Base-by-base conservation (phyloP, 2,113 vertebrate species). In the Pygoscelis adeliae region DNA sequence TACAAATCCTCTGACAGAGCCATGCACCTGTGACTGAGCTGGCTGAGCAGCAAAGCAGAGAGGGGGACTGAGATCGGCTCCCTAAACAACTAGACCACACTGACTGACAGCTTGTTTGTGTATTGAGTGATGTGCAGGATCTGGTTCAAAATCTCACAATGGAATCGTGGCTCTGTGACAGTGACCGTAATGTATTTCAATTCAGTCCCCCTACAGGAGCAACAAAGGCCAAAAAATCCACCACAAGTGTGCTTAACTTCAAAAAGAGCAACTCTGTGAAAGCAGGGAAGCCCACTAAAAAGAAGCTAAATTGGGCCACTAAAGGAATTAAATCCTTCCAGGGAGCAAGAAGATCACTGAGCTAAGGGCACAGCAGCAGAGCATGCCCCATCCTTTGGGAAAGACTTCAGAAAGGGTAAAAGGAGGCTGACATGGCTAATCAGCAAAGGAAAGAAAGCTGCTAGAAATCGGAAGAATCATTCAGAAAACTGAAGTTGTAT, bases 61-160 rank as follows among this genome's bases (percentile, higher is more conserved):
- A 30, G 27, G 1, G 19, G 50, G 44, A 4, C 52, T 56, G 69
- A 89, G 52, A 56, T 74, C 88, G 84, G 65, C 52, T 93, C 34
- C 69, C 36, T 32, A 18, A 71, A 90, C 76, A 89, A 11, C 42
- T 40, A 44, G 80, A 58, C 30, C 4, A 1, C 49, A 46, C 46
- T 89, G 94, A 96, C 47, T 93, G 95, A 93, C 94, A 95, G 94
- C 77, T 87, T 82, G 91, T 93, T 96, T 91, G 77, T 96, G 56
- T 56, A 25, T 74, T 59, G 83, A 84, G 53, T 59, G 89, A 92
- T 67, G 77, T 42, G 91, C 52, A 42, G 83, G 91, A 49, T 78
- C 77, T 93, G 87, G n/a, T 65, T 93, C 2, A 12, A 55, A 84
- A 76, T 89, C 73, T 67, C 91, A 93, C 94, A 97, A 96, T 94